Evolutionary conservation across 2,797 vertebrate genomes (phyloP), one percentile per base, ranked within the genome.

Genomic region (Pipistrellus nathusii): DNA sequence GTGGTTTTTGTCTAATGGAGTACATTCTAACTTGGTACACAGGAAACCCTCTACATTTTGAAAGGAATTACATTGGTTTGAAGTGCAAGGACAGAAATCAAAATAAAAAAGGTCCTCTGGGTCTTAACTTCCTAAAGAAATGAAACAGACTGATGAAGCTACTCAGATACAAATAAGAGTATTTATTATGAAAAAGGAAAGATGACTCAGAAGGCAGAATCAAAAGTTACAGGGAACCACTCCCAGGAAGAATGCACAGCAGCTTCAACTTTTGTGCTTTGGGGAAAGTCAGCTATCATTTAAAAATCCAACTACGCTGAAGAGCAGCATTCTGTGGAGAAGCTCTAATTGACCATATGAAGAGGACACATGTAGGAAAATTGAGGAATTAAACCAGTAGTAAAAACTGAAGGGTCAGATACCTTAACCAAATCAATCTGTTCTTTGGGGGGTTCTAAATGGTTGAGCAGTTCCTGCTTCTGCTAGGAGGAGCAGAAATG

Each of bases 401-500:
- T 30, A 41, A 84, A 62, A 68, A 38, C 48, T 32, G 44, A 68
- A 27, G 53, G 18, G 21, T 27, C 21, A 23, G 44, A 62, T 44
- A 41, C 69, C 30, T 53, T 64, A 94, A 89, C 25, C 62, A 93
- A 89, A 17, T 41, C 46, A 75, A 93, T 32, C 30, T n/a, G 41
- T 59, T 53, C 81, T 71, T 71, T 69, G 27, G 53, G n/a, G 53
- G 72, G 75, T 71, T 68, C 44, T 17, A 32, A 53, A 35, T 71
- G 51, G 44, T 53, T 51, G 27, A 85, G 44, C 15, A 62, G 62
- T 11, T 59, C 41, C 23, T 25, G 53, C 53, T 71, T 32, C 38
- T 71, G 86, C 64, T 44, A 32, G 8, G 41, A 12, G 8, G 55
- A 84, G 14, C 13, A n/a, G n/a, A 69, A 57, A 51, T 27, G 32